Percentiles rank a stretch among this genome's conserved stretches.
phyloP scores from a whole-genome alignment of 2,797 vertebrate genomes.

The Peromyscus eremicus region DNA sequence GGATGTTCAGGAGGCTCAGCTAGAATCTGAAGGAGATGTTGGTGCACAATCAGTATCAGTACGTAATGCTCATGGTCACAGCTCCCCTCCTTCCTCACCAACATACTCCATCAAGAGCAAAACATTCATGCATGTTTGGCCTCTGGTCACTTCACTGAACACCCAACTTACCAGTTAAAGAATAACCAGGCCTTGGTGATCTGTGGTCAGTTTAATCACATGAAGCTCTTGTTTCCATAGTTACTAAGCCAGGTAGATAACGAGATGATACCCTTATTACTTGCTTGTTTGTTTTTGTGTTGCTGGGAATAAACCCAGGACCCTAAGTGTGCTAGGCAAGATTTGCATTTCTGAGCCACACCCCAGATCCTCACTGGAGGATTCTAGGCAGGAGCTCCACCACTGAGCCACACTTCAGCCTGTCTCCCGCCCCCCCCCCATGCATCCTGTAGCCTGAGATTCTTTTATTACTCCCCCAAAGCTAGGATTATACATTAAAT shows the following conservation, averaged over 20 bases:
- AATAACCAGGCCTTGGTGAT: neutral
- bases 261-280: neutral
- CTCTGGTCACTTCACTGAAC: neutral
- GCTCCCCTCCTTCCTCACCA: neutral
- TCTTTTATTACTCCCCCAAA: neutral
- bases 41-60: neutral
- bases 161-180: neutral
- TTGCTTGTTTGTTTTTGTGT: neutral
- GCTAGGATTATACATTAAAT: neutral
- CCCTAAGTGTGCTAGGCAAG: neutral
- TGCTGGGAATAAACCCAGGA: neutral
- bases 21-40: neutral
- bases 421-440: neutral
- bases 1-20: neutral
- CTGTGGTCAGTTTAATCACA: neutral
- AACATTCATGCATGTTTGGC: neutral
- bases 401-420: neutral
- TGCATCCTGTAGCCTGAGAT: neutral
- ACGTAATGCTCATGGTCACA: neutral
- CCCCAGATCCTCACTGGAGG: neutral
- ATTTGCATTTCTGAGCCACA: neutral
- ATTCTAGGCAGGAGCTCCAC: neutral
- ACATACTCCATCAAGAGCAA: neutral
- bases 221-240: neutral
- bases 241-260: conserved; percentile 10